Percentiles rank a stretch among this genome's conserved stretches.
These are phyloP conservation scores for Leptopilina boulardi DNA, from an alignment of 1,140 invertebrate species.

Conservation along the genomic window DNA sequence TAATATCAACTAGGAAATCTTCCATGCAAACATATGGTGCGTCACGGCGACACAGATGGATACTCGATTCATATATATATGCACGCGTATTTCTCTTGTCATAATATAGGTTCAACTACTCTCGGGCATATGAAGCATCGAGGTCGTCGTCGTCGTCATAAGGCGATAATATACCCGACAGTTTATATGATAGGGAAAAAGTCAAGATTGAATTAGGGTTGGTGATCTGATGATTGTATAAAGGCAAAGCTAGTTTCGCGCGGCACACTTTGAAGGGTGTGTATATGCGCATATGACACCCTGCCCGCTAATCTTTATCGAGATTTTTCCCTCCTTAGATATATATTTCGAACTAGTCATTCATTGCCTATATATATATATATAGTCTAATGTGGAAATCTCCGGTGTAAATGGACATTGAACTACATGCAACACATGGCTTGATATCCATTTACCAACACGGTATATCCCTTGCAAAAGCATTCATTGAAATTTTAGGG, in stretches of 20 bases:
- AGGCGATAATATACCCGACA: conserved; percentile 51
- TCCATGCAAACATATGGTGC: conserved; percentile 55
- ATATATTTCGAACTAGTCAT: conserved; percentile 42
- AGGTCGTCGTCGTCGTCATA: conserved; percentile 31
- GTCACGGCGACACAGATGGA: conserved; percentile 57
- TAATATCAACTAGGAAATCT: conserved; percentile 37
- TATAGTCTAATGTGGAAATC: conserved; percentile 46
- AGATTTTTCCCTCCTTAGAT: conserved; percentile 36
- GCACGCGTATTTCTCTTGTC: conserved; percentile 35
- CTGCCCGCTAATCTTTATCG: conserved; percentile 61
- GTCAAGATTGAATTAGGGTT: conserved; percentile 59
- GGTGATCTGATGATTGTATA: conserved; percentile 41
- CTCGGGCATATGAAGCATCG: conserved; percentile 43
- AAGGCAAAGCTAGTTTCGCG: conserved; percentile 34
- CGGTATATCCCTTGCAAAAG: neutral
- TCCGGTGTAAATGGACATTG: conserved; percentile 38
- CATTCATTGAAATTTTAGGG: conserved; percentile 30
- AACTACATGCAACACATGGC: conserved; percentile 2
- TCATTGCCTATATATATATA: conserved; percentile 40
- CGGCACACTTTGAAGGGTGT: conserved; percentile 50
- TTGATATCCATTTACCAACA: neutral
- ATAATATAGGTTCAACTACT: conserved; percentile 50
- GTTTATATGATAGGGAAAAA: conserved; percentile 59
- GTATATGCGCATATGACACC: conserved; percentile 43
- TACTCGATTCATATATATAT: conserved; percentile 34